phyloP scores from a whole-genome alignment of 2,888 invertebrate genomes.

The Himalopsyche kuldschensis region DNA sequence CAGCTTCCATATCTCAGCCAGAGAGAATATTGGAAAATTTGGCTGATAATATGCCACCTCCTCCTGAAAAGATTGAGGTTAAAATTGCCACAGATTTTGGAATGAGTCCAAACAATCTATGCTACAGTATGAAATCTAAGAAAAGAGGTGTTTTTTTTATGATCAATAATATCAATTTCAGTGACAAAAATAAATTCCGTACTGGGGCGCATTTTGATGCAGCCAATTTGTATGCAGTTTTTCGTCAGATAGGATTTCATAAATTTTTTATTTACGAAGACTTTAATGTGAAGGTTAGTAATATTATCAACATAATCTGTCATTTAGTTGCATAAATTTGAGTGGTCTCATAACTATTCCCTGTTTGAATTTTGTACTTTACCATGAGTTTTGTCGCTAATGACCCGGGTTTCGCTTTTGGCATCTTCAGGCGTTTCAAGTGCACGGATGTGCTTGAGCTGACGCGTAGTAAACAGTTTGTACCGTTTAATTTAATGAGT shows the following conservation, averaged over 20 bases:
- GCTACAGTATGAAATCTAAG: too few species aligned
- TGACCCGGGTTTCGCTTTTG: too few species aligned
- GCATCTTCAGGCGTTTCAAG: too few species aligned
- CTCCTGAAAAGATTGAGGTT: conserved; percentile 9
- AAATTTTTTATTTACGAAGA: conserved; percentile 51
- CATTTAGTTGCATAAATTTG: too few species aligned
- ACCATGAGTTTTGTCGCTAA: too few species aligned
- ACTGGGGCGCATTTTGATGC: conserved; percentile 65
- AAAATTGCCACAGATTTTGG: conserved; percentile 23
- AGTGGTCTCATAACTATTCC: too few species aligned
- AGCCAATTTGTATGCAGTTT: conserved; percentile 60
- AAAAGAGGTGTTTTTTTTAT: too few species aligned
- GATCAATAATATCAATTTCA: too few species aligned
- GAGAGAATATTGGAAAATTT: conserved; percentile 43
- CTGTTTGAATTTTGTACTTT: too few species aligned
- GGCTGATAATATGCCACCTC: background rate
- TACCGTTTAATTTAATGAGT: too few species aligned
- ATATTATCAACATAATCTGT: background rate
- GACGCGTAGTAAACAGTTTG: too few species aligned
- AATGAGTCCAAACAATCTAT: conserved; percentile 40
- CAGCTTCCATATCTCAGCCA: conserved; percentile 44
- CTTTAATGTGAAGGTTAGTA: conserved; percentile 51
- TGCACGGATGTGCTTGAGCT: too few species aligned
- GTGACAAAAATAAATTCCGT: conserved; percentile 51
- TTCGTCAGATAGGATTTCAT: conserved; percentile 61